phyloP scores from a whole-genome alignment of 2,888 invertebrate genomes.

The Tridacna crocea region DNA sequence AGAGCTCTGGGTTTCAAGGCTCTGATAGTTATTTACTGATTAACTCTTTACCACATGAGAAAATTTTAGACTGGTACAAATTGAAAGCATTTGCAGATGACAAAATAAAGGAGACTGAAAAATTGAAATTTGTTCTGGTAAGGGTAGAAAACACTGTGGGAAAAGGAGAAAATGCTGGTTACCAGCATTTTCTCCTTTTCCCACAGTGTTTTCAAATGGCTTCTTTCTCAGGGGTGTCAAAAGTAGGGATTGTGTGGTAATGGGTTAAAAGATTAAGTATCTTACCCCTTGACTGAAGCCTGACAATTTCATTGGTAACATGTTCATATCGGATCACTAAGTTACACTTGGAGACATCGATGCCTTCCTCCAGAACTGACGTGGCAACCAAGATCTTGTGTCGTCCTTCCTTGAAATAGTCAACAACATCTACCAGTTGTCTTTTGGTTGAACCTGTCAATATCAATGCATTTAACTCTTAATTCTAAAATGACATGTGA shows the following conservation, averaged over 20 bases:
- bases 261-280: neutral
- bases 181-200: too few relatives aligned
- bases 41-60: too few relatives aligned
- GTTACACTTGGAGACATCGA: conserved; percentile 82
- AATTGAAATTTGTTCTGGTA: too few relatives aligned
- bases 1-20: too few relatives aligned
- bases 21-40: too few relatives aligned
- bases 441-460: conserved; percentile 78
- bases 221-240: too few relatives aligned
- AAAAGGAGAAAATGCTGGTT: too few relatives aligned
- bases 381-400: conserved; percentile 81
- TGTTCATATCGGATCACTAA: conserved; percentile 81
- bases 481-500: too few relatives aligned
- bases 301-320: conserved; percentile 82
- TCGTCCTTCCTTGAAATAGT: conserved; percentile 76
- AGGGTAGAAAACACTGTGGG: too few relatives aligned
- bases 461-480: neutral
- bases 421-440: conserved; percentile 76
- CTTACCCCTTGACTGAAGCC: conserved; percentile 81
- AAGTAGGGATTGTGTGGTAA: neutral
- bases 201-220: neutral
- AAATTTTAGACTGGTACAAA: too few relatives aligned
- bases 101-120: too few relatives aligned
- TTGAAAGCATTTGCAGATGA: too few relatives aligned
- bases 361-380: conserved; percentile 82